Percentiles rank a stretch among this genome's conserved stretches.
Conservation (phyloP, 2,113 vertebrate species). For the Ciconia stormi region DNA sequence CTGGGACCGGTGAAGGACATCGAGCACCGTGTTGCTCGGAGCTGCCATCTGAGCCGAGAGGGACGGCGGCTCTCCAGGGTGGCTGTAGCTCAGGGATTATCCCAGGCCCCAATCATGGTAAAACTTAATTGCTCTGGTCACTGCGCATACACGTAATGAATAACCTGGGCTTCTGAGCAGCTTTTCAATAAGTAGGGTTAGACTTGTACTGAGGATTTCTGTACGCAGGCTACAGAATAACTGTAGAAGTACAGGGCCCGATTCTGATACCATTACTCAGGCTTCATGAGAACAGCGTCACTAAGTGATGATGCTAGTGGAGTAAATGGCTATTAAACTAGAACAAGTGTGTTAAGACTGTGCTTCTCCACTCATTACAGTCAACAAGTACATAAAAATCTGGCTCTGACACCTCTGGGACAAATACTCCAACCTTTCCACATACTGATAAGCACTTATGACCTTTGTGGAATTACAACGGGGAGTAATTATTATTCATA, state of each 20-base stretch:
- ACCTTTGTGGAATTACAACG: not conserved
- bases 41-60: not conserved
- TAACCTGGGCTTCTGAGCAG: not conserved
- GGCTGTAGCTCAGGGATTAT: not conserved
- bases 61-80: no score
- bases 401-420: not conserved
- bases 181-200: not conserved
- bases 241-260: not conserved
- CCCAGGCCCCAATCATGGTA: not conserved
- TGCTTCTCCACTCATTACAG: not conserved
- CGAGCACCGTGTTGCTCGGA: accelerated
- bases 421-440: not conserved
- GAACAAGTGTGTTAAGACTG: not conserved
- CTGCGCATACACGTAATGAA: not conserved
- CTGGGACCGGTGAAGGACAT: not conserved
- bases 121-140: not conserved
- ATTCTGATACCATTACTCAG: not conserved
- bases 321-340: not conserved
- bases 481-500: not conserved
- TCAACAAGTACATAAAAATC: not conserved
- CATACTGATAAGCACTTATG: not conserved
- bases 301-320: not conserved
- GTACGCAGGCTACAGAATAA: not conserved
- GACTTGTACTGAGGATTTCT: not conserved
- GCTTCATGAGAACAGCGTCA: not conserved